phyloP scores from a whole-genome alignment of 2,797 vertebrate species.

The Chaunax sp. region DNA sequence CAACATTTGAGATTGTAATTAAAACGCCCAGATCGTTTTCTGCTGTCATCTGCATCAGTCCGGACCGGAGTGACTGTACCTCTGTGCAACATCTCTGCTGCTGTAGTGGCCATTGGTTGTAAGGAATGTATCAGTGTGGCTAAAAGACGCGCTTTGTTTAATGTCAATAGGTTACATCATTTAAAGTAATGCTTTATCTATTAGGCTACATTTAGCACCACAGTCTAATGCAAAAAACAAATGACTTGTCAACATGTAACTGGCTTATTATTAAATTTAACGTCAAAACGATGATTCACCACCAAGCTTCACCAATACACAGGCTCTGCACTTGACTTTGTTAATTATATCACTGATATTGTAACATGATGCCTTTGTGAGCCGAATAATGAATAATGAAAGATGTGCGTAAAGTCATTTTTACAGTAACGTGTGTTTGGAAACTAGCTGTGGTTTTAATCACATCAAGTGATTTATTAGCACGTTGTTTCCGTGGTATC shows the following conservation, averaged over 20 bases:
- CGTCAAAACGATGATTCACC: neutral
- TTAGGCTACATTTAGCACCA: too few relatives aligned
- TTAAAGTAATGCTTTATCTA: too few relatives aligned
- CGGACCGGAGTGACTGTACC: neutral
- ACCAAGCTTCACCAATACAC: neutral
- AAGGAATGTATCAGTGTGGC: neutral
- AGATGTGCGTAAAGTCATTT: neutral
- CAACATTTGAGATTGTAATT: neutral
- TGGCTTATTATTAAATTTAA: too few relatives aligned
- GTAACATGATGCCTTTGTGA: neutral
- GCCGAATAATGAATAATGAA: slow-evolving; percentile 5
- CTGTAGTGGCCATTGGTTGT: too few relatives aligned
- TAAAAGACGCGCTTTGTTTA: neutral
- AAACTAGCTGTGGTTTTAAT: too few relatives aligned
- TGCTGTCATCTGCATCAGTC: neutral
- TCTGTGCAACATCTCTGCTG: too few relatives aligned
- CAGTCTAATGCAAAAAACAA: too few relatives aligned
- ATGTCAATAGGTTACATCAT: too few relatives aligned
- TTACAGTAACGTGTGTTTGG: neutral
- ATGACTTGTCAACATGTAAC: too few relatives aligned
- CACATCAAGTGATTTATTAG: neutral
- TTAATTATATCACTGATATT: neutral
- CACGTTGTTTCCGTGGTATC: neutral
- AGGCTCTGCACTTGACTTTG: neutral
- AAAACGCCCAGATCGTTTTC: neutral